Evolutionary conservation across 1,140 invertebrate species (phyloP), one percentile per base, ranked within the genome.

Genomic region (Heliothis virescens): DNA sequence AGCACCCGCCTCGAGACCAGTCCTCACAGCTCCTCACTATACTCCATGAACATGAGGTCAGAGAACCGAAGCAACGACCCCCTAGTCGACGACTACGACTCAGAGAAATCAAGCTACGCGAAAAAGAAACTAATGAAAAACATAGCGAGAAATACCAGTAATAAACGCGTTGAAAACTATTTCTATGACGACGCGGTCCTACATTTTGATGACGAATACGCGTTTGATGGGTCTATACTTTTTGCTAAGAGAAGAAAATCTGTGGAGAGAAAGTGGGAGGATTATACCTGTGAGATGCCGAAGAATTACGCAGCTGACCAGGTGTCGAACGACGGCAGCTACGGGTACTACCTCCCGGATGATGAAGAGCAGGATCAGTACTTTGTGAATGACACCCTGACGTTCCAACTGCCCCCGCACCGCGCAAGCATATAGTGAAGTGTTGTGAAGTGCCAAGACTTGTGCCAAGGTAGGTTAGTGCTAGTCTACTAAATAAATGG

Each of bases 171-270:
- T 0, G 91, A 92, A 41, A 95, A 95, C 73, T 95, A 95, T 65
- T 95, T 95, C 81, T 95, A 95, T 78, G 95, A 95, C 57, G 95
- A 95, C 62, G 92, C 94, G 0, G 93, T 95, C 4, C 77, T 95
- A 62, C 92, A 92, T 62, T 94, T 95, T 65, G 95, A 95, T 55
- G 95, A 95, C 48, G 94, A 95, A 53, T 94, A 94, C 80, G 91
- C 93, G 0, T 93, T 95, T 79, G 94, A 95, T 67, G 93, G 94
- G 4, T 94, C 95, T 3, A 95, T 94, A 47, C 69, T 95, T 15
- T 95, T 95, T 75, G 91, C 94, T 11, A 95, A 95, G 77, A 74
- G 94, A 12, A 92, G 93, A 92, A 95, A 95, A 94, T 94, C 91
- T 18, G 81, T 92, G 21, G 90, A 94, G 10, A 86, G 79, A 7